Evolutionary conservation across 2,888 invertebrate genomes (phyloP), one percentile per base, ranked within the genome.

Genomic region (Oligia strigilis): DNA sequence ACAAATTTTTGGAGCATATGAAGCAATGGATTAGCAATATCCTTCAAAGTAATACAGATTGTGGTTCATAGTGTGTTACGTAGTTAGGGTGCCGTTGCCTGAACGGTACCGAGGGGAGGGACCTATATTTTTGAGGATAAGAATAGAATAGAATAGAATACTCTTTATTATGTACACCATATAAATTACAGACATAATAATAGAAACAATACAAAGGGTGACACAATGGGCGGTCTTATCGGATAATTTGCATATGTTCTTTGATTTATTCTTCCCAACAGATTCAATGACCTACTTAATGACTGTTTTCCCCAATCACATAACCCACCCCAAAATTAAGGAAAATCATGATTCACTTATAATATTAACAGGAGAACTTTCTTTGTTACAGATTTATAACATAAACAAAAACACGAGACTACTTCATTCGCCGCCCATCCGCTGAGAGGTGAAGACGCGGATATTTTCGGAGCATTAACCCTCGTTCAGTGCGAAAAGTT

Each of bases 381-480:
- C 86, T 90, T 90, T 90, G 89, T 92, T 92, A 72, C 90, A 92
- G 92, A 87, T 86, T 78, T 76, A 70, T 75, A 65, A 72, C 46
- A 78, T 72, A 81, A 84, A 84, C 87, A 83, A 79, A 77, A 78
- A 58, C 40, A 81, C 66, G n/a, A 73, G 29, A 58, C 52, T 29
- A 73, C 75, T 76, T 73, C 90, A 92, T 89, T 92, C 88, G 78
- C 62, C 67, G 79, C 83, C 77, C 72, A 86, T 75, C 79, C 90
- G 86, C 84, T 75, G 83, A 81, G 80, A 86, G 49, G 91, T 69
- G 81, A 82, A 85, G 87, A 89, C 92, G 92, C 77, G 83, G 81
- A 58, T 88, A 89, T 87, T 89, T 90, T 81, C 29, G 67, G 85
- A 85, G 74, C 73, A 72, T 79, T 76, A 79, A 78, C 80, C 69